Evolutionary conservation across 2,797 vertebrate genomes (phyloP), one percentile per base, ranked within the genome.

Genomic region (Melanotaenia trifasciata): DNA sequence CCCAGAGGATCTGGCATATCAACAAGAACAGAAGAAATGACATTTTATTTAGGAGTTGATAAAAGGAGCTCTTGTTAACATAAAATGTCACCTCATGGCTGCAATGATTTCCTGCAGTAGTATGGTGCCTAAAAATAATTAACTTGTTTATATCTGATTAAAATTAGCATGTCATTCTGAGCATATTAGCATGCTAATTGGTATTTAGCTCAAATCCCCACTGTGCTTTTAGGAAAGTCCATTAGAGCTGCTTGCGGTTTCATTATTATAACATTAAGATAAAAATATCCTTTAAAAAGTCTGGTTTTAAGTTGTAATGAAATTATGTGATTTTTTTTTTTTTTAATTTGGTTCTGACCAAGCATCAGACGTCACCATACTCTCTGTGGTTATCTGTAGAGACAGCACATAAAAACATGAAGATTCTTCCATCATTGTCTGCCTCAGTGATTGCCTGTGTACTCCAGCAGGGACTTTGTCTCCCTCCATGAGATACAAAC

Each of bases 391-490:
- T 7, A 74, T 76, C 64, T 78, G 51, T 79, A 76, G 24, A 86
- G 80, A 79, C 77, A 69, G 14, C 22, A 24, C 56, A 75, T 72
- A 64, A 56, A 87, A 79, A 74, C 66, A 79, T 74, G 50, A 72
- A 82, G 81, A 70, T 63, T 84, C 73, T 64, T 50, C 73, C 58
- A 78, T 74, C 77, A 77, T 60, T 2, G 32, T 66, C 47, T 71
- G 77, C 80, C 58, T 80, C 80, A 32, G 74, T 65, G 74, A 72
- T 66, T 40, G 77, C 67, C 58, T 72, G 40, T 22, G 38, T 35
- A 64, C 65, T 87, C 60, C 76, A 66, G 58, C 77, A 62, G 81
- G 59, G 81, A 75, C 59, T 67, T 38, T 24, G 76, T 81, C 74
- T 86, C 79, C 64, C 75, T 74, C 67, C n/a, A 40, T 10, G 50